Base-by-base conservation (phyloP, 2,888 invertebrate species). In the Machimus rusticus region DNA sequence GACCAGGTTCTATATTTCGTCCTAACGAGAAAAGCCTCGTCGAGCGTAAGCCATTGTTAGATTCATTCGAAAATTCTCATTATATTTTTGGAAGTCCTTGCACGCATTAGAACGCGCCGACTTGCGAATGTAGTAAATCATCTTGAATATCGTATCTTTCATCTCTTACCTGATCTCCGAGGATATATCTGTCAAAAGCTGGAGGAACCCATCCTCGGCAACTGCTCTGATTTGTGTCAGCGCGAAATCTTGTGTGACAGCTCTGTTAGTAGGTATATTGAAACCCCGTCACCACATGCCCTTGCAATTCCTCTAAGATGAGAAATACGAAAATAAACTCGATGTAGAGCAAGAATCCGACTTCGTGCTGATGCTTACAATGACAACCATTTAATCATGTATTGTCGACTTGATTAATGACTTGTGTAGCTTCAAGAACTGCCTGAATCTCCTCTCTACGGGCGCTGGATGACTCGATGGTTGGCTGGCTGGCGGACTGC, bases 371-470 rank as follows among this genome's bases (percentile, higher is more conserved):
- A 85, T 85, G 85, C 74, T 85, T 74, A 85, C 85, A 85, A 85
- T 85, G 85, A 85, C 85, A 85, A 85, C 85, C 85, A 85, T 85
- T 85, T 85, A 85, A 85, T 85, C 85, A 85, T 85, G 74, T 85
- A 85, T 85, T 85, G 85, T 85, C 85, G 85, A 85, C 28, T 85
- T 85, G 85, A 85, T 85, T 85, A 85, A 85, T 85, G 85, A 74
- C 74, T 85, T 85, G 46, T 85, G 85, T 74, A 46, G 74, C 74
- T 74, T 19, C 82, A 57, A 55, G 82, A 57, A 76, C 76, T 76
- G 76, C 76, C 76, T 57, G 23, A 23, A 57, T 57, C 34, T 34
- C 57, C 57, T 23, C 57, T 66, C 66, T 28, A 12, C 66, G 66
- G 66, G 28, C 1, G 19, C 28, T 76, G 76, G 76, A 76, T 37